Base-by-base conservation (phyloP, 1,140 invertebrate genomes). In the Varroa destructor region DNA sequence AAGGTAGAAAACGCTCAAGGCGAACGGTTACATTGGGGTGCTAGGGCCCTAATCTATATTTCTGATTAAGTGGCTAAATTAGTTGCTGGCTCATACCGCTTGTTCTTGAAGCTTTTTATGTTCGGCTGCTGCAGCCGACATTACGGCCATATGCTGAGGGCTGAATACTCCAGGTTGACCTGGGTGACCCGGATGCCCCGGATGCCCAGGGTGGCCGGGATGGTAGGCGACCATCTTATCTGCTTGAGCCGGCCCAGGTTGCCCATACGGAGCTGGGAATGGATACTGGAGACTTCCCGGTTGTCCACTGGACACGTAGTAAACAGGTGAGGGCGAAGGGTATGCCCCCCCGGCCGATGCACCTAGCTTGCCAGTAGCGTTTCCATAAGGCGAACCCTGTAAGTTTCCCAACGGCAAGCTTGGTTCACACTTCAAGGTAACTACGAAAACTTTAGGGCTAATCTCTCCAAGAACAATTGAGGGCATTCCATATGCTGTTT, bases 61-160 rank as follows among this genome's bases (percentile, higher is more conserved):
- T n/a, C 55, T 56, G 10, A 12, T n/a, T 56, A 10, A 56, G 55
- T 12, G 55, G 10, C n/a, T n/a, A 56, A 12, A 12, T n/a, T n/a
- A 12, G n/a, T 10, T 12, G 55, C n/a, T 56, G 10, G 10, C 10
- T 0, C 55, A 12, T 40, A 67, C 61, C 40, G 61, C 61, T 67
- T 67, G 61, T 46, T 67, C 61, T 46, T 67, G 61, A 37, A 43
- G 40, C 61, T 67, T 67, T 67, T 67, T 67, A 12, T 67, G 61
- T 37, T 67, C 61, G 12, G 40, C 40, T 4, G 46, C 61, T 5
- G 61, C 40, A 51, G 8, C 46, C 61, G 61, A 43, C 10, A 67
- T 67, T 12, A 37, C 61, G 12, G 46, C 61, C 61, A 67, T 67
- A 67, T 67, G 61, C 61, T 67, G 61, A 40, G 61, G 61, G 61